A percentile compares a stretch with the other conserved stretches of the same genome.
These are phyloP conservation scores for Rhamnusium bicolor DNA, from an alignment of 2,888 invertebrate genomes.

Conservation along the genomic window DNA sequence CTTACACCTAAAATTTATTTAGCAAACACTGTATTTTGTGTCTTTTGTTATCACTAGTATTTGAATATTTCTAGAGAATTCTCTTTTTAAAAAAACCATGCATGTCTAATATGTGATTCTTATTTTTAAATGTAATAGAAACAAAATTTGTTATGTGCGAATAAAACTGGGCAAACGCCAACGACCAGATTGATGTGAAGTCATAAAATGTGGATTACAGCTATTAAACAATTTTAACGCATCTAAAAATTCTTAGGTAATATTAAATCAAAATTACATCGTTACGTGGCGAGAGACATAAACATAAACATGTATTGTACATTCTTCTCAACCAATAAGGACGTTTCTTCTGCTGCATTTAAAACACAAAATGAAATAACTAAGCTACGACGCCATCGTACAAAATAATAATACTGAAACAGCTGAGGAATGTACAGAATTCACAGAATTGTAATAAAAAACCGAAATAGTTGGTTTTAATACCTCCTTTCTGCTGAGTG, in stretches of 20 bases:
- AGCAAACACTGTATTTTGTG: too few species aligned
- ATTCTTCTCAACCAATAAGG: conserved; percentile 38
- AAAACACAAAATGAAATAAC: conserved; percentile 40
- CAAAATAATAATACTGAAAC: conserved; percentile 29
- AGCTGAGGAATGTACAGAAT: conserved; percentile 37
- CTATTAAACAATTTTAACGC: neutral
- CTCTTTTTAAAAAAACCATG: too few species aligned
- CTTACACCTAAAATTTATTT: too few species aligned
- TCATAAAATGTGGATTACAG: neutral
- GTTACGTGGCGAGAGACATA: neutral
- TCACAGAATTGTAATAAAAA: conserved; percentile 36
- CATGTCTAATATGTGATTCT: too few species aligned
- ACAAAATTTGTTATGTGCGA: too few species aligned
- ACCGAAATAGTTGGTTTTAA: conserved; percentile 21
- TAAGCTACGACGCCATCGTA: conserved; percentile 31
- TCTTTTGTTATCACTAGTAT: too few species aligned
- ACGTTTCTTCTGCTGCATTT: conserved; percentile 38
- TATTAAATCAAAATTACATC: neutral
- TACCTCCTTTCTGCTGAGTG: neutral
- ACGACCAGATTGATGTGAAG: neutral
- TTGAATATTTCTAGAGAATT: too few species aligned
- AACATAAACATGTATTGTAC: conserved; percentile 23
- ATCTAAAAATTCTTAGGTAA: neutral
- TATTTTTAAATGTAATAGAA: too few species aligned
- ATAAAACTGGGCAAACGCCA: too few species aligned